Base-by-base conservation (phyloP, 2,888 invertebrate species). In the Resseliella maxima region DNA sequence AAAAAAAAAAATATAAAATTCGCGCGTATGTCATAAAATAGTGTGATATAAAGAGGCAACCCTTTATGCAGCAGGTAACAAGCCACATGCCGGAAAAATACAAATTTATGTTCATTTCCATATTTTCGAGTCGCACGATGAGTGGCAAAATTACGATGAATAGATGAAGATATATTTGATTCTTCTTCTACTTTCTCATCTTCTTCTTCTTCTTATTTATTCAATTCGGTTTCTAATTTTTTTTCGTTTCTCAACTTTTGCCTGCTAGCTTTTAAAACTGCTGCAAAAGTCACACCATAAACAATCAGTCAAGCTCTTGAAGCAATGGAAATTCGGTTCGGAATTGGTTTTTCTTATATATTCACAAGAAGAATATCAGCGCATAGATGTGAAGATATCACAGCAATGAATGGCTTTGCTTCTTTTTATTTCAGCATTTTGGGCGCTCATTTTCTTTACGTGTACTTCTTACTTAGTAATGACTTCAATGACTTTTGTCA, bases 91-190 rank as follows among this genome's bases (percentile, higher is more conserved):
- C 31, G 72, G 72, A 31, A 72, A 31, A 31, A 8, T 15, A 31
- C 35, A 59, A 59, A 59, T 59, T 59, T 24, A 24, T 59, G 24
- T 31, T 72, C 72, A 72, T 31, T 72, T 72, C 15, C 72, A 72
- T 31, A 35, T 72, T 72, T 72, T 72, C 18, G 72, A 35, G 72
- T n/a, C 31, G 18, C 31, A 72, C 31, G 27, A 72, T 72, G 72
- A 72, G 18, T 59, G 24, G 59, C 59, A 72, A 18, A 31, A 35
- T 35, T 6, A 12, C 31, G 35, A 35, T 72, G 72, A 72, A 31
- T 27, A 72, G 72, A 72, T 72, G 72, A 72, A 72, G 35, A 72
- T 72, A 31, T 72, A 72, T 72, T 15, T 72, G n/a, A n/a, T n/a
- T n/a, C n/a, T 27, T 72, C 6, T 31, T 35, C 6, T 50, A 50